These are phyloP conservation scores for Lepus timidus DNA, from an alignment of 2,113 vertebrate species.

Conservation along the genomic window DNA sequence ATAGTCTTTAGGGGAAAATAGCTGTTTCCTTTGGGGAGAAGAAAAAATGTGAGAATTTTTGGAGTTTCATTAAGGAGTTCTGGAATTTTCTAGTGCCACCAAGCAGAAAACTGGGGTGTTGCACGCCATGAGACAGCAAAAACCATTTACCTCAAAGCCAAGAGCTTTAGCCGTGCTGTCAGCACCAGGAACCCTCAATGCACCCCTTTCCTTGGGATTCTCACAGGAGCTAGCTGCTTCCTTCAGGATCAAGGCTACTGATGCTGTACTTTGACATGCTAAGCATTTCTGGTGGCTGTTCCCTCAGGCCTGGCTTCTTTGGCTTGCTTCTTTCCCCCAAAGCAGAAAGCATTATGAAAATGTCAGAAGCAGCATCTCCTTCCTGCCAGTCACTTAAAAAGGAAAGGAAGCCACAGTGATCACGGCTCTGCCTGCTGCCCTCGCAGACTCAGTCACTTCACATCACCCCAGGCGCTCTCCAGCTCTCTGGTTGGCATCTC, in stretches of 20 bases:
- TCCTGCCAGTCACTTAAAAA: constrained; percentile 45
- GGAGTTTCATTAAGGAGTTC: constrained; percentile 5
- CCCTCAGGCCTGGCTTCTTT: neutral
- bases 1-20: neutral
- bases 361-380: constrained; percentile 57
- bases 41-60: neutral
- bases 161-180: neutral
- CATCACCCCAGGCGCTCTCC: neutral
- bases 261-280: constrained; percentile 8
- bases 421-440: neutral
- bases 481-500: neutral
- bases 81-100: neutral
- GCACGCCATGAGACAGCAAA: neutral
- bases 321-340: constrained; percentile 6
- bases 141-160: neutral
- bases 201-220: neutral
- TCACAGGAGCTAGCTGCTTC: neutral
- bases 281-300: constrained; percentile 18
- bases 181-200: neutral
- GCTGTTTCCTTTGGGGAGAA: constrained; percentile 6
- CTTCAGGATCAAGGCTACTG: neutral
- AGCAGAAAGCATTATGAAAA: constrained; percentile 29
- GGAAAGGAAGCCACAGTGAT: constrained; percentile 11
- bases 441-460: neutral
- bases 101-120: neutral